phyloP scores from a whole-genome alignment of 1,140 invertebrate genomes.

The Lasaia peninsularis region DNA sequence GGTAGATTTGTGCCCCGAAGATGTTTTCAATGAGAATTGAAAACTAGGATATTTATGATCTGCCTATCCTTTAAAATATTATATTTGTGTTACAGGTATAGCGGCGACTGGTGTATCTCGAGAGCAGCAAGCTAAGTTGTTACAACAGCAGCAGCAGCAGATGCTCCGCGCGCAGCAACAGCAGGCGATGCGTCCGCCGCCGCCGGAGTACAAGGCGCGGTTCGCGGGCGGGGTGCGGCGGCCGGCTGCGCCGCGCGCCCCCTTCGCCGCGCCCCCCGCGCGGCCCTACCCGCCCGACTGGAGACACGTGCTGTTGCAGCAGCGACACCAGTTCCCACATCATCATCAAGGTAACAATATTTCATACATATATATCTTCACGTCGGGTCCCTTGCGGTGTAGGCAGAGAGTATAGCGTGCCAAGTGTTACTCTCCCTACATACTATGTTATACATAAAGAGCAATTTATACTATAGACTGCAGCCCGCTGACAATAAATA shows the following conservation, averaged over 20 bases:
- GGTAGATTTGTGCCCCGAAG: no score
- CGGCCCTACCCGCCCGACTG: slow-evolving; percentile 81
- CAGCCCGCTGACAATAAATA: no score
- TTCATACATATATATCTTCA: not conserved
- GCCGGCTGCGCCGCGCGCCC: slow-evolving; percentile 77
- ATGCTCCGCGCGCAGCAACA: slow-evolving; percentile 79
- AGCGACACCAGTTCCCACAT: slow-evolving; percentile 83
- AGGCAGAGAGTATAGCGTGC: no score
- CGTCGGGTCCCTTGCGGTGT: no score
- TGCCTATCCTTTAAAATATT: not conserved
- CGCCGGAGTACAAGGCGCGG: slow-evolving; percentile 86
- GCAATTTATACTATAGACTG: no score
- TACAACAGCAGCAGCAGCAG: slow-evolving; percentile 79
- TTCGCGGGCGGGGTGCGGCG: slow-evolving; percentile 78
- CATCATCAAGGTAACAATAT: slow-evolving; percentile 79
- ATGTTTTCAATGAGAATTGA: no score
- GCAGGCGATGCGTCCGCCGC: slow-evolving; percentile 81
- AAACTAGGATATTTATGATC: no score
- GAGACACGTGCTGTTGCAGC: slow-evolving; percentile 85
- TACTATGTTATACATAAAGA: no score
- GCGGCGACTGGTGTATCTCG: slow-evolving; percentile 73
- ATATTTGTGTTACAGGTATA: slow-evolving; percentile 36
- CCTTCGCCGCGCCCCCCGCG: slow-evolving; percentile 82
- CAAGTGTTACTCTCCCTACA: no score
- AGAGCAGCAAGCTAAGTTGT: slow-evolving; percentile 80